These are phyloP conservation scores for Lagria hirta DNA, from an alignment of 2,888 invertebrate genomes.

Conservation along the genomic window DNA sequence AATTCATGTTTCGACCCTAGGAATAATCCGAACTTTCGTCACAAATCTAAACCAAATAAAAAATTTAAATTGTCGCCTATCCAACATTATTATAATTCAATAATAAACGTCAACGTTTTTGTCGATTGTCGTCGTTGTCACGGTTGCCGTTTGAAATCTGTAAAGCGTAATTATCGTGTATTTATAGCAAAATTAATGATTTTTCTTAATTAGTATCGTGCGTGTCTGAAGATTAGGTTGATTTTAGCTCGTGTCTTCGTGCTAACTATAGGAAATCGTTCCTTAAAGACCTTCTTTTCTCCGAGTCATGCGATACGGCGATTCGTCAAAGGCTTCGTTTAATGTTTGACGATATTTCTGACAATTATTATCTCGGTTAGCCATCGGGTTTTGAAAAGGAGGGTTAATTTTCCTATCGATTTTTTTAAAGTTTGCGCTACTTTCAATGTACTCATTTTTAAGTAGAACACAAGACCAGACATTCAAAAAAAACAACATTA, in stretches of 20 bases:
- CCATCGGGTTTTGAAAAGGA: constrained; percentile 15
- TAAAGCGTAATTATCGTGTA: constrained; percentile 46
- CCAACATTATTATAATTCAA: too few relatives aligned
- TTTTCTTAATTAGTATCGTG: constrained; percentile 53
- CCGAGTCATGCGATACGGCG: constrained; percentile 47
- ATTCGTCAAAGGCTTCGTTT: constrained; percentile 51
- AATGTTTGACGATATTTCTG: constrained; percentile 44
- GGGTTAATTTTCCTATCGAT: constrained; percentile 5
- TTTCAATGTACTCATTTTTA: background rate
- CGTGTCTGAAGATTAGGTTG: constrained; percentile 44
- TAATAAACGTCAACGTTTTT: too few relatives aligned
- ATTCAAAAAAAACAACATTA: too few relatives aligned
- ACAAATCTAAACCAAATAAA: too few relatives aligned
- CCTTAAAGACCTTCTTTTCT: constrained; percentile 41
- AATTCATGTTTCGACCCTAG: too few relatives aligned
- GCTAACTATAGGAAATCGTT: constrained; percentile 45
- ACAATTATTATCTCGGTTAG: constrained; percentile 37
- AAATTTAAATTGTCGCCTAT: too few relatives aligned
- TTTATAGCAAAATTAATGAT: constrained; percentile 51
- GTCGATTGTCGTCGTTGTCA: constrained; percentile 7
- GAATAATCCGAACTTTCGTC: too few relatives aligned
- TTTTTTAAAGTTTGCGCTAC: constrained; percentile 14
- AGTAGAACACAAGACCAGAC: background rate
- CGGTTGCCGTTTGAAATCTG: constrained; percentile 35
- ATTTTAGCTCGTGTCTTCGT: constrained; percentile 41